phyloP scores from a whole-genome alignment of 2,888 invertebrate genomes.

The Netelia fuscicornis region DNA sequence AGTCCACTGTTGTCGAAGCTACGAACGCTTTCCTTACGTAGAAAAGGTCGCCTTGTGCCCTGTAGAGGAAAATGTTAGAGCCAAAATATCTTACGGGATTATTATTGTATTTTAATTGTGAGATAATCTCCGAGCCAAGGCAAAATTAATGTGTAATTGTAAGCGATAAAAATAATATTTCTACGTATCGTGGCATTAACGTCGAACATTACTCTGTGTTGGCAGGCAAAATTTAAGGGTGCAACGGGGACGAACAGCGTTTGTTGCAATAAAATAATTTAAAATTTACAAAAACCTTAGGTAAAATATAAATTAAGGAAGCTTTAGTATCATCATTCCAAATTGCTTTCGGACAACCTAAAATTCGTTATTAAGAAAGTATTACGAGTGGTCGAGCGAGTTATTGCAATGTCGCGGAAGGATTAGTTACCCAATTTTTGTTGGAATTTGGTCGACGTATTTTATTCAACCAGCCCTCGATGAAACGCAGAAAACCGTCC shows the following conservation, averaged over 20 bases:
- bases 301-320: background rate
- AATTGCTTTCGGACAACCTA: slow-evolving; percentile 45
- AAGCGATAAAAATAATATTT: slow-evolving; percentile 50
- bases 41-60: slow-evolving; percentile 62
- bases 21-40: slow-evolving; percentile 61
- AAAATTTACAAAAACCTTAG: slow-evolving; percentile 17
- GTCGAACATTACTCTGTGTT: slow-evolving; percentile 33
- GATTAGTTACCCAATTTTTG: slow-evolving; percentile 90
- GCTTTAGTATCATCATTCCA: background rate
- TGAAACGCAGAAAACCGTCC: slow-evolving; percentile 92
- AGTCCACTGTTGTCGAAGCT: slow-evolving; percentile 62
- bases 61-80: slow-evolving; percentile 49
- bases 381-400: background rate
- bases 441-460: slow-evolving; percentile 91
- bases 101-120: background rate
- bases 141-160: slow-evolving; percentile 36
- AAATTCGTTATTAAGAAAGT: slow-evolving; percentile 24
- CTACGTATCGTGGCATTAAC: slow-evolving; percentile 17
- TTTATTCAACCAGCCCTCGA: slow-evolving; percentile 95
- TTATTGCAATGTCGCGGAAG: slow-evolving; percentile 1
- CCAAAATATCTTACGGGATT: background rate
- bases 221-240: slow-evolving; percentile 45
- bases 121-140: slow-evolving; percentile 9
- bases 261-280: slow-evolving; percentile 33
- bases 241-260: slow-evolving; percentile 33